Evolutionary conservation across 2,113 vertebrate genomes (phyloP).

Genomic region (Struthidea cinerea): DNA sequence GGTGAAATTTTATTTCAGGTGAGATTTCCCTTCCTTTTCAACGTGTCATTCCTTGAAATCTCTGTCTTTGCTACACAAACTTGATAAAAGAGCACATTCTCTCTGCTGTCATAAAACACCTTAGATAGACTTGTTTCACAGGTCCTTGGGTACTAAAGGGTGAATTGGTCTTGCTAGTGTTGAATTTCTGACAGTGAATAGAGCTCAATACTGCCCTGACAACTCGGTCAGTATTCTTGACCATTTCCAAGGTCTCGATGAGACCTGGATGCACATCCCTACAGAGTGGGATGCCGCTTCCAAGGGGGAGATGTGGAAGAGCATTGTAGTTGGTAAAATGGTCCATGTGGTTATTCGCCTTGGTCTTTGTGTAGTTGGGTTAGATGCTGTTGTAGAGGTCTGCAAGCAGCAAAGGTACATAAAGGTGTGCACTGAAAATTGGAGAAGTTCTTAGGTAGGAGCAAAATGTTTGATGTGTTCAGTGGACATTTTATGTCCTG

Average conservation of each 20-base stretch:
- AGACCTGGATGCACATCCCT: background rate
- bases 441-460: background rate
- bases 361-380: background rate
- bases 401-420: background rate
- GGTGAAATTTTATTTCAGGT: background rate
- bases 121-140: background rate
- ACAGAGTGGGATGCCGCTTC: background rate
- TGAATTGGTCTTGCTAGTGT: background rate
- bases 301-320: background rate
- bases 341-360: background rate
- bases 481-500: background rate
- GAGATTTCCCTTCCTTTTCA: background rate
- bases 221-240: background rate
- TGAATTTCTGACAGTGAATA: background rate
- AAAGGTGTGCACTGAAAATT: background rate
- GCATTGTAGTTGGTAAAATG: background rate
- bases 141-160: background rate
- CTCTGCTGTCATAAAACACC: background rate
- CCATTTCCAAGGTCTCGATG: accelerated
- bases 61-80: background rate
- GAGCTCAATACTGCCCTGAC: background rate
- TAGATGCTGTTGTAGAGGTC: background rate
- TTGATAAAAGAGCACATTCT: background rate
- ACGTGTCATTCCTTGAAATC: background rate
- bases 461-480: background rate